Conservation (phyloP, 2,797 vertebrate species). For the Cossypha niveicapilla region DNA sequence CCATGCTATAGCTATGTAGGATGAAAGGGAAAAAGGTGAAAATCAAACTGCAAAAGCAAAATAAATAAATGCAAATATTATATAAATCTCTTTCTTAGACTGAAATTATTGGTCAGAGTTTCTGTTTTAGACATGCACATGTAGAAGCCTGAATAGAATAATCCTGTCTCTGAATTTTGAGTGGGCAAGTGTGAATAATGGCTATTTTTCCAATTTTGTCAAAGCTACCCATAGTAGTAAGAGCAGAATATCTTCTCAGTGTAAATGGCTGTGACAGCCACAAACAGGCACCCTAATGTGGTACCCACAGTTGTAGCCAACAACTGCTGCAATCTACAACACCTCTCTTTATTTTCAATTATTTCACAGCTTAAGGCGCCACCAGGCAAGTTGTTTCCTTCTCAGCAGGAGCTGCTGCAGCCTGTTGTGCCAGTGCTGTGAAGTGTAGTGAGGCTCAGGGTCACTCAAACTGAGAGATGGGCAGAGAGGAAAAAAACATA, state of each 20-base stretch:
- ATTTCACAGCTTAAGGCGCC: conserved; percentile 30
- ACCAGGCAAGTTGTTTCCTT: conserved; percentile 6
- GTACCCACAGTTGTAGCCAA: conserved; percentile 3
- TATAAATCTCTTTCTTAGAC: not conserved
- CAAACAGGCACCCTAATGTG: not conserved
- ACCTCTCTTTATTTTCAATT: not conserved
- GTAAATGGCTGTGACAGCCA: not conserved
- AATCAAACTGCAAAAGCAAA: not conserved
- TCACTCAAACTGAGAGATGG: not conserved
- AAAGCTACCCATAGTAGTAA: not conserved
- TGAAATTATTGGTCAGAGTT: not conserved
- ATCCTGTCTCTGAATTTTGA: not conserved
- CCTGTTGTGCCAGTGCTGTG: conserved; percentile 1
- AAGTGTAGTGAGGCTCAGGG: not conserved
- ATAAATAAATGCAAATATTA: not conserved
- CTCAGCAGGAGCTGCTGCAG: conserved; percentile 11
- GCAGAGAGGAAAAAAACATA: not conserved
- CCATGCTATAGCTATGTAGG: not conserved
- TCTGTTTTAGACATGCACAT: not conserved
- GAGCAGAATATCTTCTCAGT: not conserved
- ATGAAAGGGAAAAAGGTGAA: not conserved
- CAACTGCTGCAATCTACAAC: not conserved
- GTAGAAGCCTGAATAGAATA: not conserved
- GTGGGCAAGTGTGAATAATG: not conserved
- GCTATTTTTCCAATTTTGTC: not conserved